Conservation (phyloP, 2,797 vertebrate genomes). For the Chrosomus eos region DNA sequence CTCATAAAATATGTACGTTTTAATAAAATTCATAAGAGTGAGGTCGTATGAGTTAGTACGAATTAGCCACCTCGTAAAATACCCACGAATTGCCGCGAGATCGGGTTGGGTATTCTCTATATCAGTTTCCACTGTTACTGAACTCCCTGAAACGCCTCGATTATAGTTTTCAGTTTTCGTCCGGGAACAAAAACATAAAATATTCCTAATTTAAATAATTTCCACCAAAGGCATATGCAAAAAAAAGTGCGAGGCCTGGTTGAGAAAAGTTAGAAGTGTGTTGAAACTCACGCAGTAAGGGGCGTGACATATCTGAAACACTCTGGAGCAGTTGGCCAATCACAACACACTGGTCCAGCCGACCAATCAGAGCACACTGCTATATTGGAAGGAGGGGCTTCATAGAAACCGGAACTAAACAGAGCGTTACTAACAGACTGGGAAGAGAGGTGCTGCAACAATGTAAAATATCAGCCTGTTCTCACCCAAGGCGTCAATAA, state of each 20-base stretch:
- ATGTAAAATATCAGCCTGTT: too few relatives aligned
- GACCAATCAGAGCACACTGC: not conserved
- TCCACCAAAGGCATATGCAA: not conserved
- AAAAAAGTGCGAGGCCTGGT: not conserved
- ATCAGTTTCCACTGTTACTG: not conserved
- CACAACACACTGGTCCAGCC: not conserved
- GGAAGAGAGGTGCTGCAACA: not conserved
- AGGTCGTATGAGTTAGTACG: too few relatives aligned
- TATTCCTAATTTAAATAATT: not conserved
- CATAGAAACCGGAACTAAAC: not conserved
- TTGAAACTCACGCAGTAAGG: not conserved
- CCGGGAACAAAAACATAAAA: accelerated
- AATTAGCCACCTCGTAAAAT: too few relatives aligned
- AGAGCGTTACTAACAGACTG: not conserved
- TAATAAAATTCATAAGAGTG: too few relatives aligned
- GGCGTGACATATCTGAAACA: not conserved
- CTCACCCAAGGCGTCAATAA: too few relatives aligned
- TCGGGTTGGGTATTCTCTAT: too few relatives aligned
- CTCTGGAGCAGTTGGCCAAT: not conserved
- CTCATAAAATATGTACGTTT: too few relatives aligned
- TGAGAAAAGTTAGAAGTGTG: not conserved
- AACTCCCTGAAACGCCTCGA: not conserved
- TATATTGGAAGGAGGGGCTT: not conserved
- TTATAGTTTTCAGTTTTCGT: not conserved
- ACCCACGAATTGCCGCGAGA: too few relatives aligned